phyloP scores from a whole-genome alignment of 2,113 vertebrate genomes.

The Ranitomeya imitator region DNA sequence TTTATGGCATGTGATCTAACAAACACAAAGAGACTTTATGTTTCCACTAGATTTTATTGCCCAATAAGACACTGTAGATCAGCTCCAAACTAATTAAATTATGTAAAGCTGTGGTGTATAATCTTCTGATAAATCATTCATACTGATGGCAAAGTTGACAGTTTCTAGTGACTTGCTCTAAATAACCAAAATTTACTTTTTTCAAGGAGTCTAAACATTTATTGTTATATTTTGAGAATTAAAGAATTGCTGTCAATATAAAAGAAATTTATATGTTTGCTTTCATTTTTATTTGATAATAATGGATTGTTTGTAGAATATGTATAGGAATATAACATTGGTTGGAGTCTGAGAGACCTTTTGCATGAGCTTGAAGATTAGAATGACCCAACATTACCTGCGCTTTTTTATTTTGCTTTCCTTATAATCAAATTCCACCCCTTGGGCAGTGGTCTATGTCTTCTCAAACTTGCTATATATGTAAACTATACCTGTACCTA shows the following conservation, averaged over 20 bases:
- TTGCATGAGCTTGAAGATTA: background rate
- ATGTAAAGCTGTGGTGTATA: background rate
- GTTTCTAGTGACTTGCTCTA: background rate
- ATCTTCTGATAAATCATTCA: background rate
- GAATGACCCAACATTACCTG: background rate
- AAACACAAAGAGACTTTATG: background rate
- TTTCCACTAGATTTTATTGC: background rate
- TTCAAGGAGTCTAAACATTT: background rate
- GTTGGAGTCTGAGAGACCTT: background rate
- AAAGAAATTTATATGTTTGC: background rate
- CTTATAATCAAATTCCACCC: background rate
- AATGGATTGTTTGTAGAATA: too few relatives aligned
- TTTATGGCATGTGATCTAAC: background rate
- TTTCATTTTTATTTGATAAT: background rate
- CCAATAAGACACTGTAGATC: background rate
- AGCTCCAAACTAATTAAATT: conserved; percentile 1
- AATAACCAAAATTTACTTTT: background rate
- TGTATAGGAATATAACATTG: background rate
- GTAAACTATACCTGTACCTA: too few relatives aligned
- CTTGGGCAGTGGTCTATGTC: background rate
- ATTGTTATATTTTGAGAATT: background rate
- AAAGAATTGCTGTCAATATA: background rate
- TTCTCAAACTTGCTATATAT: too few relatives aligned
- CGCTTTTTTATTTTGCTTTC: background rate
- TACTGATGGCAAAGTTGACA: background rate